Evolutionary conservation across 2,113 vertebrate genomes (phyloP), one percentile per base, ranked within the genome.

Genomic region (Pristiophorus japonicus): DNA sequence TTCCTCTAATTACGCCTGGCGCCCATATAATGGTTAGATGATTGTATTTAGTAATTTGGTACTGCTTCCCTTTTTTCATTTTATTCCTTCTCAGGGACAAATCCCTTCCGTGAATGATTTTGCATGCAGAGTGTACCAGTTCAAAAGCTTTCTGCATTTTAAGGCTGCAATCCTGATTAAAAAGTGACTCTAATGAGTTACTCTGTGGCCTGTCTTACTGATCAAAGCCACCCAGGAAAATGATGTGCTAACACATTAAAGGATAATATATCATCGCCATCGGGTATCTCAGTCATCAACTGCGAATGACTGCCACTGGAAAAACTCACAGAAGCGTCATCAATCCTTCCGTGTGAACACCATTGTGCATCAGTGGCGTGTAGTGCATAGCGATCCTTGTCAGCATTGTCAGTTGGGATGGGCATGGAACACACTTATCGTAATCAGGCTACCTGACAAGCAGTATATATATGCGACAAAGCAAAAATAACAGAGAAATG

Each of bases 261-360:
- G 88, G 14, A 92, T 92, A 7, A 92, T 92, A 63, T 38, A 63
- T 63, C 34, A 38, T 38, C 62, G 16, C 59, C 59, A n/a, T 62
- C 63, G 88, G 88, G 34, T 22, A 38, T 63, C 59, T 63, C 88
- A 63, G 88, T 42, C 59, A 92, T 38, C 88, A 65, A 63, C 59
- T 20, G 42, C 27, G 59, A 92, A 38, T 63, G 59, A 7, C 18
- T 88, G 85, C 51, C 34, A 24, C 85, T 92, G 6, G 59, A n/a
- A 92, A 92, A 63, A 22, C 88, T 63, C 65, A 59, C n/a, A 63
- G 59, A 92, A 38, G 34, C 59, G 42, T 63, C 88, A 92, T 63
- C 59, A 63, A 92, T 91, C 59, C 88, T 63, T 62, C n/a, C 34
- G 88, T 92, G 34, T 92, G 34, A 65, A 92, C 59, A 65, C 88